phyloP scores from a whole-genome alignment of 1,140 invertebrate species.

The Bombus vancouverensis region DNA sequence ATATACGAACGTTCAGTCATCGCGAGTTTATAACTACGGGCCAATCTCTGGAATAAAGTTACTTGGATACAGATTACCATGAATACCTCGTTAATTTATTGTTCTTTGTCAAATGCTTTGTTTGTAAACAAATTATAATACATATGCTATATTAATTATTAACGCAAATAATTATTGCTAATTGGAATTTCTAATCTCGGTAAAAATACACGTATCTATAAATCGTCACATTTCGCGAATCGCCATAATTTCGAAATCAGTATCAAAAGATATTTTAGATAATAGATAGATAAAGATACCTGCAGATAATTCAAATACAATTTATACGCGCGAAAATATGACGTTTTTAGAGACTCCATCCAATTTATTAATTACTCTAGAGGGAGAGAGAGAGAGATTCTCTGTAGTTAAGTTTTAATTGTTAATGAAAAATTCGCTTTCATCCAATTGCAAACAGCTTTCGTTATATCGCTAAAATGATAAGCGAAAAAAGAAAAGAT shows the following conservation, averaged over 20 bases:
- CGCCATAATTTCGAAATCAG: slow-evolving; percentile 1
- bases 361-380: not conserved
- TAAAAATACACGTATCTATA: not conserved
- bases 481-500: not conserved
- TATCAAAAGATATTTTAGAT: not conserved
- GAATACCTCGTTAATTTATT: not conserved
- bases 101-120: not conserved
- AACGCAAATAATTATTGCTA: not conserved
- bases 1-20: not conserved
- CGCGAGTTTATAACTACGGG: not conserved
- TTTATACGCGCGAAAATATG: not conserved
- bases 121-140: not conserved
- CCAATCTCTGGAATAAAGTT: not conserved
- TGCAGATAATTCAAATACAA: not conserved
- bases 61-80: too few relatives aligned
- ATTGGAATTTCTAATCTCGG: not conserved
- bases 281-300: not conserved
- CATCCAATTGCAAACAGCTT: not conserved
- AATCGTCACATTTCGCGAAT: slow-evolving; percentile 15
- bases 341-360: not conserved
- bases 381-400: not conserved
- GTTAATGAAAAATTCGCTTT: not conserved
- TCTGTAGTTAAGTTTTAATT: not conserved
- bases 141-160: not conserved
- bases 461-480: not conserved